A percentile compares a stretch with the other conserved stretches of the same genome.
Evolutionary conservation across 2,888 invertebrate genomes (phyloP).

Genomic region (Andrena praecox): DNA sequence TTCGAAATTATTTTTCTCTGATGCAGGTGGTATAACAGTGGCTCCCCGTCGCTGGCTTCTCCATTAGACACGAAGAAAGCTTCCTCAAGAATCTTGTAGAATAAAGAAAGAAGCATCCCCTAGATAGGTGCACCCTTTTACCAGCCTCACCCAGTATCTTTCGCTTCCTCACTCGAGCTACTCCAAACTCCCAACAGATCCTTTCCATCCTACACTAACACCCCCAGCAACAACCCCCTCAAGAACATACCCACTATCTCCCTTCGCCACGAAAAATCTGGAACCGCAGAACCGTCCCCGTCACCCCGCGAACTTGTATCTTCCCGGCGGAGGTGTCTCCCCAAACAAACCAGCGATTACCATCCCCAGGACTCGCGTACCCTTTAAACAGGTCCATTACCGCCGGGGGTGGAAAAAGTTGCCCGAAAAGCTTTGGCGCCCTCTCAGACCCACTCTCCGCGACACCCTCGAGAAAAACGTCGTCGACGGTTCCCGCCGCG

Average conservation of each 20-base stretch:
- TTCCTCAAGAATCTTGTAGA: background rate
- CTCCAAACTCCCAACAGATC: no score
- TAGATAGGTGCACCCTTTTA: no score
- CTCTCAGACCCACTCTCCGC: conserved; percentile 23
- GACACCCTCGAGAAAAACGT: conserved; percentile 23
- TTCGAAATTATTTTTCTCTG: conserved; percentile 32
- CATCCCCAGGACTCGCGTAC: conserved; percentile 10
- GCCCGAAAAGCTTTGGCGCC: background rate
- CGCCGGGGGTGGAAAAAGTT: background rate
- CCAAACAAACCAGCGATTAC: conserved; percentile 19
- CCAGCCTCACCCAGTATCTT: no score
- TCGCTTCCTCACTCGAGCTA: no score
- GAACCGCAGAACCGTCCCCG: no score
- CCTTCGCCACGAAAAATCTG: no score
- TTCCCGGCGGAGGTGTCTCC: background rate
- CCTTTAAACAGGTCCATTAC: conserved; percentile 28
- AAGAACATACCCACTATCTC: no score
- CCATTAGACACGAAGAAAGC: background rate
- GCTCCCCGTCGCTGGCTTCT: no score
- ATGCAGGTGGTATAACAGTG: no score
- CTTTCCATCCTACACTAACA: no score
- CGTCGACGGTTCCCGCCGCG: conserved; percentile 7
- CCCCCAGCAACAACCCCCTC: no score
- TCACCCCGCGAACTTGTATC: background rate
- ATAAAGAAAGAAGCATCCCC: background rate